Evolutionary conservation across 2,888 invertebrate species (phyloP).

Genomic region (Apodemia duryi): DNA sequence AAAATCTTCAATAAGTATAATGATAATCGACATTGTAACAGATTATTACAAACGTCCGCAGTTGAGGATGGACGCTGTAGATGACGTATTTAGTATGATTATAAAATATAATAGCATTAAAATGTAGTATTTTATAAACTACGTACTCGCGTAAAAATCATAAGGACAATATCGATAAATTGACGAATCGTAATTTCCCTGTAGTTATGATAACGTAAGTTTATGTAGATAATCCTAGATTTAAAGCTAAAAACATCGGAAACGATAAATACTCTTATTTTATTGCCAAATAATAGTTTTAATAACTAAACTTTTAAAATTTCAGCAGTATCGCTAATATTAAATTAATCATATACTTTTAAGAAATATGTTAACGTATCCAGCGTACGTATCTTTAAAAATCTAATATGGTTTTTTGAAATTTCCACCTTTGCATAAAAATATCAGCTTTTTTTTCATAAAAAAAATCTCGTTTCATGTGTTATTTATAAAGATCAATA

Average conservation of each 20-base stretch:
- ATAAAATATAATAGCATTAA: constrained; percentile 59
- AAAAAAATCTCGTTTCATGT: too few species aligned
- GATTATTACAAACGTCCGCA: constrained; percentile 68
- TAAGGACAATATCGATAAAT: constrained; percentile 77
- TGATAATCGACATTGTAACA: constrained; percentile 43
- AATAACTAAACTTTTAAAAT: constrained; percentile 21
- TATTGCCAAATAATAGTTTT: constrained; percentile 55
- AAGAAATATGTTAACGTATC: too few species aligned
- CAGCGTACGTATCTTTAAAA: too few species aligned
- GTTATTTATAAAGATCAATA: too few species aligned
- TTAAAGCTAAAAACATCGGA: constrained; percentile 49
- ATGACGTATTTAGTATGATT: constrained; percentile 54
- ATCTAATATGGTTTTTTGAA: too few species aligned
- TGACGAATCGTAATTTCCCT: constrained; percentile 67
- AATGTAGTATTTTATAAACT: constrained; percentile 73
- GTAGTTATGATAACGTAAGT: constrained; percentile 58
- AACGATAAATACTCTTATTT: constrained; percentile 53
- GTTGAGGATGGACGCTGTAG: constrained; percentile 67
- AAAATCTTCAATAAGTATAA: constrained; percentile 43
- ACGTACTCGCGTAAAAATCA: constrained; percentile 76
- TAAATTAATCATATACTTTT: too few species aligned
- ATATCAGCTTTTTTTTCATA: too few species aligned
- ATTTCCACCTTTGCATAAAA: too few species aligned
- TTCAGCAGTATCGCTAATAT: too few species aligned
- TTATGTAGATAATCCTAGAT: constrained; percentile 67